Evolutionary conservation across 2,888 invertebrate genomes (phyloP).

Genomic region (Lasioglossum zephyrum): DNA sequence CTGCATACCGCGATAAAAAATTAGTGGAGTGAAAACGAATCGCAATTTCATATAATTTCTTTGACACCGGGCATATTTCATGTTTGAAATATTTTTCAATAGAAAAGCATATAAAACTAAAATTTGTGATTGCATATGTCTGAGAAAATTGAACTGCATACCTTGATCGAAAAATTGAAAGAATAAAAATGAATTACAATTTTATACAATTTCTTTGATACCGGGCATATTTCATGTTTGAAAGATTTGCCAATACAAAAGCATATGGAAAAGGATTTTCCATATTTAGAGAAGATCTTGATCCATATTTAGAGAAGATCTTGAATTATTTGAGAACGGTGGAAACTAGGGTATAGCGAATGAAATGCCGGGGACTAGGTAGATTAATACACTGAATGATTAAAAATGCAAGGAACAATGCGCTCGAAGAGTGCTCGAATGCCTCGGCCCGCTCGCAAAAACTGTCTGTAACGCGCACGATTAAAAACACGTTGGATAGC

Average conservation of each 20-base stretch:
- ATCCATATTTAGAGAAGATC: no score
- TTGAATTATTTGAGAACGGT: neutral
- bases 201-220: no score
- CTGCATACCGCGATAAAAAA: neutral
- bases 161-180: no score
- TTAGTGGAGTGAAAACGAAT: neutral
- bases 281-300: no score
- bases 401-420: constrained; percentile 31
- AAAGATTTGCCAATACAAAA: no score
- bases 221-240: no score
- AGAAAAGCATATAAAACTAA: neutral
- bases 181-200: no score
- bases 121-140: neutral
- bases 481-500: constrained; percentile 61
- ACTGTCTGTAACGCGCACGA: constrained; percentile 54
- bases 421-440: constrained; percentile 27
- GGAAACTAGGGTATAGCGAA: neutral
- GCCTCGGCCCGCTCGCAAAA: constrained; percentile 33
- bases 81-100: neutral
- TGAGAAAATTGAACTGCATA: no score
- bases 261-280: no score
- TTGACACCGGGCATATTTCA: neutral
- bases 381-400: constrained; percentile 16
- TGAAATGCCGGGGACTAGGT: constrained; percentile 6
- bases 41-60: neutral